A percentile compares a stretch with the other conserved stretches of the same genome.
Evolutionary conservation across 2,888 invertebrate genomes (phyloP).

Genomic region (Acheta domesticus): DNA sequence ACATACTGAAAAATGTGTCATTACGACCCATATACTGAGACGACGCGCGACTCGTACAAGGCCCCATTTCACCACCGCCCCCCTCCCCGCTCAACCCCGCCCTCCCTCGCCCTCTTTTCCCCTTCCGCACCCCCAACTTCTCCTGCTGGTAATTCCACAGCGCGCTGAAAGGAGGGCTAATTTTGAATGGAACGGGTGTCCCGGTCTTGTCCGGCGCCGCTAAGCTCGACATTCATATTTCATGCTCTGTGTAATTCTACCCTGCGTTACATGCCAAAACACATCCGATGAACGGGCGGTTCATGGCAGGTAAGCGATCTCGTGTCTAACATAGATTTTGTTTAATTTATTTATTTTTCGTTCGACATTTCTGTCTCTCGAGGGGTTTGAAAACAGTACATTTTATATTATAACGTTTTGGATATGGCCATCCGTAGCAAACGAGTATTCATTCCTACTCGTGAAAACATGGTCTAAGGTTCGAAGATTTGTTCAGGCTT

Average conservation of each 20-base stretch:
- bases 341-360: no score
- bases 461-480: no score
- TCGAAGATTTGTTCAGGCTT: no score
- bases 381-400: no score
- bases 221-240: neutral
- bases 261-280: no score
- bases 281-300: no score
- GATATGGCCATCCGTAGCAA: no score
- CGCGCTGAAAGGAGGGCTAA: neutral
- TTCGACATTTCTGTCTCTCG: no score
- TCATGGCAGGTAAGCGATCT: no score
- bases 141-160: neutral
- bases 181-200: neutral
- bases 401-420: no score
- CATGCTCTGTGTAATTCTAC: neutral
- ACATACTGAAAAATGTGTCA: conserved; percentile 4
- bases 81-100: neutral
- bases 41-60: neutral
- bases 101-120: neutral
- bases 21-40: conserved; percentile 6
- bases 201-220: neutral
- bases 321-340: no score
- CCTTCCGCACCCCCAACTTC: neutral
- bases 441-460: no score
- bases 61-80: neutral